Evolutionary conservation across 2,888 invertebrate species (phyloP).

Genomic region (Brassicogethes aeneus): DNA sequence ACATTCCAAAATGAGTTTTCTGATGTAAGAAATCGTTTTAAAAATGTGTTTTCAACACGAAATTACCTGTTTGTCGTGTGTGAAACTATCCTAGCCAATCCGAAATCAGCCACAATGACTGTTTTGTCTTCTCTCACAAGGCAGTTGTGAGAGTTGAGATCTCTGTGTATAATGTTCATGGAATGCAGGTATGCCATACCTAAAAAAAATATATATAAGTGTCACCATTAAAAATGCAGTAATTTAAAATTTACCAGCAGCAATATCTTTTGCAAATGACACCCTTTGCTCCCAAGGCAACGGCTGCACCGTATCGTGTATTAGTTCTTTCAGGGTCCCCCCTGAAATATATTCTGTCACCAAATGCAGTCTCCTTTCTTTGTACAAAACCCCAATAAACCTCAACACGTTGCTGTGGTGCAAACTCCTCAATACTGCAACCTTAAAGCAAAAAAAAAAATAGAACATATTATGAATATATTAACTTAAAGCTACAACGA

Average conservation of each 20-base stretch:
- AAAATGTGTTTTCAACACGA: conserved; percentile 29
- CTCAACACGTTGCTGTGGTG: conserved; percentile 84
- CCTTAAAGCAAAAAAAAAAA: conserved; percentile 44
- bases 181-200: conserved; percentile 86
- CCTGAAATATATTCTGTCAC: conserved; percentile 91
- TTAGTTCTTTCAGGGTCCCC: conserved; percentile 76
- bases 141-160: conserved; percentile 93
- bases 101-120: conserved; percentile 94
- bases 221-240: background rate
- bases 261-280: conserved; percentile 83
- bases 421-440: conserved; percentile 82
- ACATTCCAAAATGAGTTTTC: background rate
- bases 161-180: conserved; percentile 84
- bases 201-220: background rate
- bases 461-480: no score
- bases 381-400: conserved; percentile 89
- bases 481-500: conserved; percentile 6
- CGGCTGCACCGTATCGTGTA: conserved; percentile 62
- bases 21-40: conserved; percentile 22
- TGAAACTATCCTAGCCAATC: conserved; percentile 75
- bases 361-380: conserved; percentile 82
- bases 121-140: conserved; percentile 70
- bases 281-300: conserved; percentile 75
- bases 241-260: conserved; percentile 51
- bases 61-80: no score